Base-by-base conservation (phyloP, 2,888 invertebrate species). In the Cephus sareptanus region DNA sequence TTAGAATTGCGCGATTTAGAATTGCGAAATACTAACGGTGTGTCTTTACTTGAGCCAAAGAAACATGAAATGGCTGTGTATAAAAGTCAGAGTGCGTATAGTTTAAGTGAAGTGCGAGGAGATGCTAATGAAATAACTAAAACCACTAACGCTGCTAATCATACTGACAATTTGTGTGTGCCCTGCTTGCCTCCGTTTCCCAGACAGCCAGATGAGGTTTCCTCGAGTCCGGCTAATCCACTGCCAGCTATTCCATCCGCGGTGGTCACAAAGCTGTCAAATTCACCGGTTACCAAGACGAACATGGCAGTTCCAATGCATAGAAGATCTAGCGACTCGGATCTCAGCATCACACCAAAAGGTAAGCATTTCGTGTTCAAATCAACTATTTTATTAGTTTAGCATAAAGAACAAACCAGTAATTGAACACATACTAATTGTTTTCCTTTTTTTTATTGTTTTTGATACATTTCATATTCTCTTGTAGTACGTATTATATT, bases 271-370 rank as follows among this genome's bases (percentile, higher is more conserved):
- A 94, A 93, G 90, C 90, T 92, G 79, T 92, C 92, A 75, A 94
- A 93, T 79, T 94, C 93, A 82, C 94, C 94, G n/a, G 93, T 87
- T 3, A 79, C 93, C 12, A 94, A 93, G 84, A 84, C 91, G 79
- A 91, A 90, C 79, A 84, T 89, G 68, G 87, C 90, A 1, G 75
- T 79, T 71, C 88, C 89, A 92, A 92, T 96, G 81, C 95, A 96
- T 89, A 93, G 98, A 76, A 93, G 98, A 84, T 98, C 98, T 4
- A 98, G 98, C 3, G 98, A 98, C 92, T 98, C 98, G 0, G 98
- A 98, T 92, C 93, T 98, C 84, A 98, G 97, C 92, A 95, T 97
- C 75, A 97, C 98, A 15, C 97, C 98, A 6, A 98, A 97, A 96
- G 98, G 98, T 98, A 92, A 92, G 90, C 81, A 79, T 73, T 77